These are phyloP conservation scores for Micrasema minimum DNA, from an alignment of 1,140 invertebrate genomes.

Conservation along the genomic window DNA sequence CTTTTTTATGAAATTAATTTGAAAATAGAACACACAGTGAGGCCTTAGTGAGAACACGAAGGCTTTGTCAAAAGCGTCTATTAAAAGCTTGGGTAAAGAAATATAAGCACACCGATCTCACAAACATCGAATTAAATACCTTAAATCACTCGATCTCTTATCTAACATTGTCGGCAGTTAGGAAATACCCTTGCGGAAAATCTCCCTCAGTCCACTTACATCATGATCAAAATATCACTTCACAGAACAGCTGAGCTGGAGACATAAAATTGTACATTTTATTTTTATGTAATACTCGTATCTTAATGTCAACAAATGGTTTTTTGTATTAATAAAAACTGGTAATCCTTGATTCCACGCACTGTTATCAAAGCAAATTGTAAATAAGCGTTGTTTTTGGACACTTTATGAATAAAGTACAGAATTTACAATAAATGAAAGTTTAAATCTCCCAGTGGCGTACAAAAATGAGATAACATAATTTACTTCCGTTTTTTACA, in stretches of 20 bases:
- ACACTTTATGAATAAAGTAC: too few species aligned
- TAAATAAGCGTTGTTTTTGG: not conserved
- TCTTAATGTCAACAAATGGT: not conserved
- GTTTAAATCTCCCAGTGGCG: too few species aligned
- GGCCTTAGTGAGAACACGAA: not conserved
- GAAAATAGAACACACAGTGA: too few species aligned
- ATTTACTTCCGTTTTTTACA: too few species aligned
- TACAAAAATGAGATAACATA: too few species aligned
- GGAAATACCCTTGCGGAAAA: conserved; percentile 6
- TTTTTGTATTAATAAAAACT: not conserved
- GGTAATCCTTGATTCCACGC: not conserved
- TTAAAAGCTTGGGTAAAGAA: not conserved
- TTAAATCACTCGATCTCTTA: conserved; percentile 27
- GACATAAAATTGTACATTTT: not conserved
- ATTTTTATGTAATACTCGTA: too few species aligned
- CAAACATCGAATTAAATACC: conserved; percentile 26
- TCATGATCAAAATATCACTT: conserved; percentile 15
- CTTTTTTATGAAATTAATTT: too few species aligned
- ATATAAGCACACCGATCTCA: not conserved
- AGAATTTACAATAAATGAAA: too few species aligned
- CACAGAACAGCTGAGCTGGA: conserved; percentile 9
- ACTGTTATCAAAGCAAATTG: not conserved
- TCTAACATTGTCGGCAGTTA: conserved; percentile 28
- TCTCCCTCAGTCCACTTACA: conserved; percentile 13
- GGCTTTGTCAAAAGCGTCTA: not conserved